Evolutionary conservation across 2,888 invertebrate genomes (phyloP), one percentile per base, ranked within the genome.

Genomic region (Venustoraphidia nigricollis): DNA sequence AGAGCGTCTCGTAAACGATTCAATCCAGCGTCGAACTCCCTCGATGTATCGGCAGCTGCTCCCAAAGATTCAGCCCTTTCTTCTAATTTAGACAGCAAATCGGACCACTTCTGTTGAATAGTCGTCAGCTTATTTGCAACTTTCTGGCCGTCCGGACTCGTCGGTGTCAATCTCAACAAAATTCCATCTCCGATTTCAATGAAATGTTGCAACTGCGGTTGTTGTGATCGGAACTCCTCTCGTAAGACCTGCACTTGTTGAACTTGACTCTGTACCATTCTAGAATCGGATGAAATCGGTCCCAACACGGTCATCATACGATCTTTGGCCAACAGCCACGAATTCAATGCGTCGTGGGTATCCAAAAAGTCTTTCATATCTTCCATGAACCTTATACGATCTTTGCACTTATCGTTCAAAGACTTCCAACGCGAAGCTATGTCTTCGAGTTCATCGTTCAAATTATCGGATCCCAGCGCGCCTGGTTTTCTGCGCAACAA

Each of bases 291-390:
- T 0, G 94, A 93, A 59, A 97, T 93, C 1, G 95, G 95, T 13
- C 96, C 96, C 0, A 97, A 72, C 0, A 94, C 95, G 0, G 87
- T 82, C 67, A 97, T 74, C 94, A 97, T 95, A 57, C 91, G 83
- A 59, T 95, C 94, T 68, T 97, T 97, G 55, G 91, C 86, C 34
- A 77, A 76, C 41, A 96, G 72, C 95, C 96, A 97, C 48, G 81
- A 81, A 8, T 81, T 76, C 49, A 96, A 71, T 54, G 81, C 84
- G 61, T 84, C 86, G 62, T 90, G 83, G 0, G 87, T 86, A 60
- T 94, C 94, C 57, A 88, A 81, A 77, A 96, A 91, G 64, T 92
- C 90, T 58, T 89, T 88, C 63, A 93, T 77, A 60, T 92, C 88
- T 59, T 91, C 88, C 65, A 89, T 76, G 56, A 84, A 78, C 50